Conservation (phyloP, 2,888 invertebrate genomes). For the Oligia fasciuncula region DNA sequence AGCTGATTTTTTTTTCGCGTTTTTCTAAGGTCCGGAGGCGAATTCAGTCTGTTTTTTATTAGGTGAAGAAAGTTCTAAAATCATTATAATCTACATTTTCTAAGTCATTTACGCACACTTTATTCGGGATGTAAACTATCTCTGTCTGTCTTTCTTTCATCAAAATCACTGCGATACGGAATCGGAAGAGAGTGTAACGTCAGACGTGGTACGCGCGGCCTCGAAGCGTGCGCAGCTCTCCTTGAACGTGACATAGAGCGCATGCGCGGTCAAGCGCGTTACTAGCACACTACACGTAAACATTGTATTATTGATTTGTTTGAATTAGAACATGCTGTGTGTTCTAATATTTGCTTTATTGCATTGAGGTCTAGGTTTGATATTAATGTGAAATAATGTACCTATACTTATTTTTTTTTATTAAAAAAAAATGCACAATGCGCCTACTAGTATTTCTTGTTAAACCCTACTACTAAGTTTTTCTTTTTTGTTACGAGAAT, state of each 20-base stretch:
- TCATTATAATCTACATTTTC: background rate
- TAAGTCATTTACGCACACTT: background rate
- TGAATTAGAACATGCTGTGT: background rate
- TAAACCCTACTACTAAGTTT: no score
- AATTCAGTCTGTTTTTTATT: background rate
- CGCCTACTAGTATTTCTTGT: no score
- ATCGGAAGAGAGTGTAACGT: constrained; percentile 66
- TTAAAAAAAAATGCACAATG: background rate
- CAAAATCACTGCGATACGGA: constrained; percentile 12
- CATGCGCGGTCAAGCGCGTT: constrained; percentile 62
- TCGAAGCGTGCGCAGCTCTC: constrained; percentile 68
- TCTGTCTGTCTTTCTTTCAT: background rate
- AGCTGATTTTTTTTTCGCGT: no score
- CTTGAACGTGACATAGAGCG: constrained; percentile 78
- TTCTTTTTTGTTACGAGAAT: no score
- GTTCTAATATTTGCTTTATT: background rate
- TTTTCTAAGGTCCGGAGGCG: background rate
- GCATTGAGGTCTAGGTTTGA: constrained; percentile 16
- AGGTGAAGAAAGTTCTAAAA: background rate
- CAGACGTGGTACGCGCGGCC: constrained; percentile 69
- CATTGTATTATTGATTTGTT: constrained; percentile 31
- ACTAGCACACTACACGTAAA: constrained; percentile 32
- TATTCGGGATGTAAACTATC: background rate
- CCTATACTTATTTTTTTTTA: background rate
- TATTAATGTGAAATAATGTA: background rate